Base-by-base conservation (phyloP, 2,113 vertebrate species). In the Triplophysa siluroides region DNA sequence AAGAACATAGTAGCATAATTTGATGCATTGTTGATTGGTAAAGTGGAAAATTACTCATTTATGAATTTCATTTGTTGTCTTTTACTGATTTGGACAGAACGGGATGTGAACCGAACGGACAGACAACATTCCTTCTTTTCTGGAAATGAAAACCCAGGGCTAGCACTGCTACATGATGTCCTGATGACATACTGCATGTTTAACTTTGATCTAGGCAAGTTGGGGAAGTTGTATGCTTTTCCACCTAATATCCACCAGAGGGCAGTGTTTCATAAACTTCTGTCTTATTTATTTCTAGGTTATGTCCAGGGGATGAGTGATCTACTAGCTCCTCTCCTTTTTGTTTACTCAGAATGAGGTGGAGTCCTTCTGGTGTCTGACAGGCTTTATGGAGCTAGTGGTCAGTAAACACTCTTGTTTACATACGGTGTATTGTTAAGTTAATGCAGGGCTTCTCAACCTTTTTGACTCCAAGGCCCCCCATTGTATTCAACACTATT, bases 291-390 rank as follows among this genome's bases (percentile, higher is more conserved):
- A 11, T 47, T 8, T 75, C 14, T 85, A 97, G 96, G 96, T 69
- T 97, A 97, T 0, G 95, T 97, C 24, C 95, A 97, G 90, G 96
- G 96, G 19, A 97, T 97, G 96, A 97, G 96, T 7, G 96, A 97
- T n/a, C 95, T 97, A 1, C 93, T 97, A 7, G 90, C 96, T 16
- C 96, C 96, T 0, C 90, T 97, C 68, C 93, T 97, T 66, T 96
- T 94, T 26, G 89, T 96, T n/a, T 80, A 93, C 93, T 0, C 95
- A 95, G 91, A 97, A 95, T 0, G 96, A 97, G 88, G 96, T 97
- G 83, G 96, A 97, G 13, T 95, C 96, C 4, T 97, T 97, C 92
- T 97, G 96, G 96, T 97, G 96, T 86, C 93, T 97, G 83, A 94
- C 92, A 0, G 96, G 96, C 80, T 96, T 96, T 90, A 97, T 97